Evolutionary conservation across 2,888 invertebrate species (phyloP).

Genomic region (Leptinotarsa tumamoca): DNA sequence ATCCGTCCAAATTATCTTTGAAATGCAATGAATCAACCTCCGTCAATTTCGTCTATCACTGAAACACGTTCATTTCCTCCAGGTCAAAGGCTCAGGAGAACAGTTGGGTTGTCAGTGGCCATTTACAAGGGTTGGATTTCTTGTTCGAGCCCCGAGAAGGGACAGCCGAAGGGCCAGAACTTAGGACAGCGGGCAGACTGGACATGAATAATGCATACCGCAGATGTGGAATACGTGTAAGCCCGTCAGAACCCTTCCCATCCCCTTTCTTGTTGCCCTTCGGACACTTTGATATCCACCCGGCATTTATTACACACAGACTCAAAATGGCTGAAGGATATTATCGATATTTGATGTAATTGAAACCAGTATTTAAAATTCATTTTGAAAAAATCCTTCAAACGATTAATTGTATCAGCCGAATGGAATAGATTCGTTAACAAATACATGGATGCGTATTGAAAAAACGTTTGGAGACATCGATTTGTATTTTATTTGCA

Average conservation of each 20-base stretch:
- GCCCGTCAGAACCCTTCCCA: slow-evolving; percentile 46
- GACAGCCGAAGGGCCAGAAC: slow-evolving; percentile 51
- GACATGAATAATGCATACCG: slow-evolving; percentile 68
- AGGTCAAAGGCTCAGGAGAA: slow-evolving; percentile 29
- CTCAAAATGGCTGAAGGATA: slow-evolving; percentile 35
- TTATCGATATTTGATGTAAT: background rate
- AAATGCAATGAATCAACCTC: slow-evolving; percentile 33
- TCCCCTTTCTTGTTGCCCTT: slow-evolving; percentile 49
- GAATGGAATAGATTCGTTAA: too few relatives aligned
- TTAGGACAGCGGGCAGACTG: slow-evolving; percentile 66
- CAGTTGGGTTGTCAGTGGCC: slow-evolving; percentile 55
- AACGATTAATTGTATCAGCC: too few relatives aligned
- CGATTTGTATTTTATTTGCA: too few relatives aligned
- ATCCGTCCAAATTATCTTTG: background rate
- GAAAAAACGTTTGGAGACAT: too few relatives aligned
- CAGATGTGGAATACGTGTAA: slow-evolving; percentile 68
- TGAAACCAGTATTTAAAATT: background rate
- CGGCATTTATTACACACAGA: slow-evolving; percentile 27
- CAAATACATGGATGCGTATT: too few relatives aligned
- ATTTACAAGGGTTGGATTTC: slow-evolving; percentile 61
- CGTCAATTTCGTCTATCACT: slow-evolving; percentile 35
- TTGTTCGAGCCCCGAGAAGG: slow-evolving; percentile 50
- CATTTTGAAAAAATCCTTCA: background rate
- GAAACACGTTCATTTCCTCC: slow-evolving; percentile 29
- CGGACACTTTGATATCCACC: slow-evolving; percentile 37